Percentiles rank a stretch among this genome's conserved stretches.
Conservation (phyloP, 2,113 vertebrate species). For the Syngnathoides biaculeatus region DNA sequence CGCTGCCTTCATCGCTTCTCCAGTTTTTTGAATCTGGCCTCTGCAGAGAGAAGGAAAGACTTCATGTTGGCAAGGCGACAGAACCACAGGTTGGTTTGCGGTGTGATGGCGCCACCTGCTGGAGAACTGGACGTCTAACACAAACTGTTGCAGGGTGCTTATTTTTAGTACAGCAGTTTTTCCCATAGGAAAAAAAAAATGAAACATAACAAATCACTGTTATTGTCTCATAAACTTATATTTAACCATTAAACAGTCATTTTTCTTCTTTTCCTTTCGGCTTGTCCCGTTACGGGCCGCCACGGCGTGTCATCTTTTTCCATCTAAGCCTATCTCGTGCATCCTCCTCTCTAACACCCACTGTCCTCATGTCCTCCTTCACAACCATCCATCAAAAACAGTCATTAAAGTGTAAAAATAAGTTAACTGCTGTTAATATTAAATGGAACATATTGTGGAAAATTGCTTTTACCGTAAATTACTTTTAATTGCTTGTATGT, state of each 20-base stretch:
- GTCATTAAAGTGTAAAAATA: too few relatives aligned
- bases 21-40: constrained; percentile 71
- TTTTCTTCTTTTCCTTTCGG: too few relatives aligned
- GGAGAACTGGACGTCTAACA: background rate
- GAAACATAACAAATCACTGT: background rate
- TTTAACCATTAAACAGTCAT: too few relatives aligned
- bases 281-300: too few relatives aligned
- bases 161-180: background rate
- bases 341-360: too few relatives aligned
- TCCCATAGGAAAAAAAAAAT: background rate
- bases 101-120: constrained; percentile 40
- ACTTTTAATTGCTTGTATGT: too few relatives aligned
- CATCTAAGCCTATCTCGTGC: too few relatives aligned
- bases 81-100: background rate
- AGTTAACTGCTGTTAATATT: background rate
- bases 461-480: too few relatives aligned
- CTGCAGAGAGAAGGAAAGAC: constrained; percentile 35
- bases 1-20: constrained; percentile 64
- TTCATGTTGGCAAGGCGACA: background rate
- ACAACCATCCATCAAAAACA: too few relatives aligned
- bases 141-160: background rate
- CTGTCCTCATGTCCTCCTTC: too few relatives aligned
- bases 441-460: too few relatives aligned
- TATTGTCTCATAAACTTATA: background rate
- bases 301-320: too few relatives aligned